A percentile compares a stretch with the other conserved stretches of the same genome.
These are phyloP conservation scores for Trichonephila clavipes DNA, from an alignment of 1,140 invertebrate genomes.

Conservation along the genomic window DNA sequence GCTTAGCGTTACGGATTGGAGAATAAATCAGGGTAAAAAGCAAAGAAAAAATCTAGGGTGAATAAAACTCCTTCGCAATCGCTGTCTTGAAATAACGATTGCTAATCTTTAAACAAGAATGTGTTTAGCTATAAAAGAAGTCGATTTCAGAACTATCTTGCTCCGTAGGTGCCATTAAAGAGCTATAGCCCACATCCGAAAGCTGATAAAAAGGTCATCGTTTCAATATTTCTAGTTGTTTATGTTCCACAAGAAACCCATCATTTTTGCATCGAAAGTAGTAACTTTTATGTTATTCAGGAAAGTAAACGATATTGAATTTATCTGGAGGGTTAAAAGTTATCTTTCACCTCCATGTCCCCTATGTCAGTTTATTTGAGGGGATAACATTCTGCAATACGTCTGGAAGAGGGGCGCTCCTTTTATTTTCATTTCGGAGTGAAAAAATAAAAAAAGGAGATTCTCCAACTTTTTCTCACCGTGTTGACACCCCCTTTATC, in stretches of 20 bases:
- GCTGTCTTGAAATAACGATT: conserved; percentile 6
- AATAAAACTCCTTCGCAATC: background rate
- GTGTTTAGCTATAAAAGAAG: conserved; percentile 10
- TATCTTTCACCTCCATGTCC: conserved; percentile 48
- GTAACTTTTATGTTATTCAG: conserved; percentile 50
- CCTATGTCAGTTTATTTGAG: conserved; percentile 28
- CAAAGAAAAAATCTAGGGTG: background rate
- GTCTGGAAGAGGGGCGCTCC: conserved; percentile 16
- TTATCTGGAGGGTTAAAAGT: conserved; percentile 46
- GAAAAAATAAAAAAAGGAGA: conserved; percentile 4
- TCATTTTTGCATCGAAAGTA: conserved; percentile 46
- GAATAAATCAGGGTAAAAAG: background rate
- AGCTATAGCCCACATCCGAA: conserved; percentile 18
- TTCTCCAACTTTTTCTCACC: conserved; percentile 45
- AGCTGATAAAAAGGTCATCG: conserved; percentile 34
- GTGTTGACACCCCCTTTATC: conserved; percentile 56
- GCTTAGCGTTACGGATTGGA: background rate
- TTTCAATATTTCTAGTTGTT: conserved; percentile 39
- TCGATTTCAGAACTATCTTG: conserved; percentile 22
- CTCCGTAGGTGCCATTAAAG: conserved; percentile 10
- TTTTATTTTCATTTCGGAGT: conserved; percentile 56
- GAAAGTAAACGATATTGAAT: conserved; percentile 59
- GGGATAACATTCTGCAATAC: background rate
- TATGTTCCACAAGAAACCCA: conserved; percentile 20
- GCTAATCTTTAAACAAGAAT: conserved; percentile 30